Percentiles rank a stretch among this genome's conserved stretches.
Conservation (phyloP, 2,797 vertebrate genomes). For the Carcharodon carcharias region DNA sequence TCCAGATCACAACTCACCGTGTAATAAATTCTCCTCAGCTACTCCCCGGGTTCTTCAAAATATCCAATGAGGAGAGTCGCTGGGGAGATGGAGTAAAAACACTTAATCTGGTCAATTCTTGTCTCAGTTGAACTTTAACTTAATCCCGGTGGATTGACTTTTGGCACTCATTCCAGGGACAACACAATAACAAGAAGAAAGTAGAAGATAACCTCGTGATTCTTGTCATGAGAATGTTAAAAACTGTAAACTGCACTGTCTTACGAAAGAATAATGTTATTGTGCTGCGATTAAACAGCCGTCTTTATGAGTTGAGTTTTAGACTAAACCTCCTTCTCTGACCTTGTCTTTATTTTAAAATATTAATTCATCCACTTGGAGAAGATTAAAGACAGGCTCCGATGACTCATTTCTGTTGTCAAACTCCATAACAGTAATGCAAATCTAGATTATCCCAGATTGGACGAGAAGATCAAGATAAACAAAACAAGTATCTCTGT, state of each 20-base stretch:
- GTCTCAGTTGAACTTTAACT: not conserved
- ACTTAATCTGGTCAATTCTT: not conserved
- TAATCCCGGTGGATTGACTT: not conserved
- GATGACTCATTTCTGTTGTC: not conserved
- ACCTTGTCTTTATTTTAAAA: conserved; percentile 24
- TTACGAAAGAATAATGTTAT: not conserved
- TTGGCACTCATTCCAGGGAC: not conserved
- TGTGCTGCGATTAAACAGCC: not conserved
- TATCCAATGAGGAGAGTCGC: not conserved
- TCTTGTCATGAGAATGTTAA: not conserved
- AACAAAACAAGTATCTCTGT: not conserved
- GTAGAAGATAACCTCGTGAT: not conserved
- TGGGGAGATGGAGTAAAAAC: not conserved
- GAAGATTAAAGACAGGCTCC: not conserved
- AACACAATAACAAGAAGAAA: not conserved
- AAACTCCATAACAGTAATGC: not conserved
- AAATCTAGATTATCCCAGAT: conserved; percentile 12
- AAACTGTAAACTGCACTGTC: not conserved
- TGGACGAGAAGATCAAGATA: not conserved
- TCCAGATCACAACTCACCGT: too few relatives aligned
- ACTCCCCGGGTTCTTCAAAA: too few relatives aligned
- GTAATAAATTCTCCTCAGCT: too few relatives aligned
- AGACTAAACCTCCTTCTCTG: conserved; percentile 17
- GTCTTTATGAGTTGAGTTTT: not conserved
- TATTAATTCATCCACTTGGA: conserved; percentile 26